These are phyloP conservation scores for Merops nubicus DNA, from an alignment of 2,113 vertebrate species.

Conservation along the genomic window DNA sequence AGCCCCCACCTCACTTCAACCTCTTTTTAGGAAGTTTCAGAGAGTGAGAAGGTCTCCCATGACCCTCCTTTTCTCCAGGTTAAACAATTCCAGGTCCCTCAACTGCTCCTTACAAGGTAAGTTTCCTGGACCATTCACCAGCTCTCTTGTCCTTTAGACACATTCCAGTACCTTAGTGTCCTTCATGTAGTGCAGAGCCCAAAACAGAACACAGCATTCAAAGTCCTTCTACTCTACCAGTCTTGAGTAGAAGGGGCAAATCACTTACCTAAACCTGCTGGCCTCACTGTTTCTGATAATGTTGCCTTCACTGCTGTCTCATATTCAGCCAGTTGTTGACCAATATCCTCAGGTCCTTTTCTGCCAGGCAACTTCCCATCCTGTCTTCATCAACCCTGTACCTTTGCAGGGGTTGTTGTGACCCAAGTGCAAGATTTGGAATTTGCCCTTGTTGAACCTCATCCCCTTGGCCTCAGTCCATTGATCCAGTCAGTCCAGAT, in stretches of 20 bases:
- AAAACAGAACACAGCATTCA: not conserved
- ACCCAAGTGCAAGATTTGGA: not conserved
- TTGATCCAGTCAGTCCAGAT: not conserved
- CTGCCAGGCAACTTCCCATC: not conserved
- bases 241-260: not conserved
- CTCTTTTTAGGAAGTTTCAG: not conserved
- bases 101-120: not conserved
- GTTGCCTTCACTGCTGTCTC: not conserved
- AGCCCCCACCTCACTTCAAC: rapidly evolving
- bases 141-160: not conserved
- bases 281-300: not conserved
- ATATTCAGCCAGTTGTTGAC: not conserved
- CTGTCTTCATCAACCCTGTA: too few relatives aligned
- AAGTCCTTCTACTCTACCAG: too few relatives aligned
- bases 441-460: not conserved
- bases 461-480: too few relatives aligned
- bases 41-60: not conserved
- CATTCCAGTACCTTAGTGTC: too few relatives aligned
- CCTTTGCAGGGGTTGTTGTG: not conserved
- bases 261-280: not conserved
- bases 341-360: too few relatives aligned
- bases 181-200: too few relatives aligned
- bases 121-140: not conserved
- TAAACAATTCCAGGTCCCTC: too few relatives aligned
- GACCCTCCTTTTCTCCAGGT: not conserved